Evolutionary conservation across 2,888 invertebrate species (phyloP).

Genomic region (Agrochola circellaris): DNA sequence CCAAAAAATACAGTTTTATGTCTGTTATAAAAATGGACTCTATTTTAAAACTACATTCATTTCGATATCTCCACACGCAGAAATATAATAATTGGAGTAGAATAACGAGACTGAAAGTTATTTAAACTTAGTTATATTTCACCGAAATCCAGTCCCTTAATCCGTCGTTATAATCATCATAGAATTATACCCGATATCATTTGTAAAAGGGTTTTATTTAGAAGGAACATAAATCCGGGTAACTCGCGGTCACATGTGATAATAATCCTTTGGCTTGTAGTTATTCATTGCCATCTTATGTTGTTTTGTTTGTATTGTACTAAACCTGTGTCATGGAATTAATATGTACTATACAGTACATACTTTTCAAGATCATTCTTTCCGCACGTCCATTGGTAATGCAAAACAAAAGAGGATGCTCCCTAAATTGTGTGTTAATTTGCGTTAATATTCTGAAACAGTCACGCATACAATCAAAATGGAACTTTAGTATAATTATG

Average conservation of each 20-base stretch:
- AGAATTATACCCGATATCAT: constrained; percentile 42
- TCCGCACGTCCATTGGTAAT: too few relatives aligned
- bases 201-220: constrained; percentile 55
- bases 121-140: constrained; percentile 37
- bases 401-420: too few relatives aligned
- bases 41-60: constrained; percentile 11
- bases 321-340: neutral
- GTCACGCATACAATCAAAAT: too few relatives aligned
- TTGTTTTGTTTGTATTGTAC: neutral
- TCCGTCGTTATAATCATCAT: constrained; percentile 39
- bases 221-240: constrained; percentile 40
- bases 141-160: constrained; percentile 37
- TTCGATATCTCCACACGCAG: constrained; percentile 6
- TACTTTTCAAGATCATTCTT: too few relatives aligned
- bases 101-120: constrained; percentile 7
- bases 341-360: neutral
- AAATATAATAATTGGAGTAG: constrained; percentile 1
- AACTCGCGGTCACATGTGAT: constrained; percentile 23
- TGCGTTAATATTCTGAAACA: too few relatives aligned
- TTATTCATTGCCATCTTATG: constrained; percentile 19
- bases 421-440: too few relatives aligned
- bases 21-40: constrained; percentile 22
- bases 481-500: too few relatives aligned
- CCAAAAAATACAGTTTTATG: neutral
- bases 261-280: constrained; percentile 23